Conservation (phyloP, 2,888 invertebrate species). For the Stomorhina lunata region DNA sequence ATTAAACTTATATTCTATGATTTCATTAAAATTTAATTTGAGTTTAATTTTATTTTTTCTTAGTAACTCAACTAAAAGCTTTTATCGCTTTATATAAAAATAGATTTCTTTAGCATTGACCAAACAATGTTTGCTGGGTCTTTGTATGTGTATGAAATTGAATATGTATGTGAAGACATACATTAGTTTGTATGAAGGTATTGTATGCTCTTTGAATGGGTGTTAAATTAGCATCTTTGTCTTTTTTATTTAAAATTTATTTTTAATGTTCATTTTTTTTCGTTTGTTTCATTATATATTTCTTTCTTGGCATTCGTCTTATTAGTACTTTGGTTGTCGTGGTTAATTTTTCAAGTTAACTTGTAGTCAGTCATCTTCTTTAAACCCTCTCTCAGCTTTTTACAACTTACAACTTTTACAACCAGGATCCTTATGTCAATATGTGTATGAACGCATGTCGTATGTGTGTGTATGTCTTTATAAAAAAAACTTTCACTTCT, state of each 20-base stretch:
- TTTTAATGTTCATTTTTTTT: slow-evolving; percentile 7
- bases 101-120: too few species aligned
- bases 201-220: slow-evolving; percentile 55
- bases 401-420: not conserved
- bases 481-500: slow-evolving; percentile 59
- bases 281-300: slow-evolving; percentile 2
- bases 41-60: too few species aligned
- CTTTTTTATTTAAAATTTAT: slow-evolving; percentile 23
- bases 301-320: slow-evolving; percentile 50
- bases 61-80: too few species aligned
- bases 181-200: not conserved
- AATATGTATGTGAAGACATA: not conserved
- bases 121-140: too few species aligned
- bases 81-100: too few species aligned
- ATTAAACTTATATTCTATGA: too few species aligned
- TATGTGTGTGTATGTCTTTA: not conserved
- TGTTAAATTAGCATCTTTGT: slow-evolving; percentile 65
- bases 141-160: not conserved
- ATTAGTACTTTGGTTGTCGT: slow-evolving; percentile 63
- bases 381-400: slow-evolving; percentile 1
- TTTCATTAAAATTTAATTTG: too few species aligned
- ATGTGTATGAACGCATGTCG: too few species aligned
- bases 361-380: slow-evolving; percentile 21
- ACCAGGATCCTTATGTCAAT: not conserved
- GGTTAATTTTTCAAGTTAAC: slow-evolving; percentile 60